Conservation (phyloP, 2,888 invertebrate species). For the Drosophila ezoana region DNA sequence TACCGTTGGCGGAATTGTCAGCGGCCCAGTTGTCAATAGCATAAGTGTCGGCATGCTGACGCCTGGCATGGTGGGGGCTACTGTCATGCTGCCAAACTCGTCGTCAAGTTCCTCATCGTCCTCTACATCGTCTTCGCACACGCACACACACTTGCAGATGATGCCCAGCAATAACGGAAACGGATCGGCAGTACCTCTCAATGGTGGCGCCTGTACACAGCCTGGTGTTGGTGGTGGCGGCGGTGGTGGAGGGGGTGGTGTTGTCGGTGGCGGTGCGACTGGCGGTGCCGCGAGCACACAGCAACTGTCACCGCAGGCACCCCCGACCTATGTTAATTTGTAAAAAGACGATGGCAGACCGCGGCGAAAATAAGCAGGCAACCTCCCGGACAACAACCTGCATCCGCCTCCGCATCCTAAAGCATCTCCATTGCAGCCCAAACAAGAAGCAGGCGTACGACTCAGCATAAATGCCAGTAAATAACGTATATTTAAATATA, state of each 20-base stretch:
- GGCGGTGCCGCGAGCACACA: slow-evolving; percentile 87
- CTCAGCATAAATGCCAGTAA: slow-evolving; percentile 36
- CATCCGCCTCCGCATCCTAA: slow-evolving; percentile 10
- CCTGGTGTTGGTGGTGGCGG: slow-evolving; percentile 2
- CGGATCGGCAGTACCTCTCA: slow-evolving; percentile 47
- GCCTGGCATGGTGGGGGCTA: slow-evolving; percentile 82
- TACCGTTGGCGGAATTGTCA: slow-evolving; percentile 48
- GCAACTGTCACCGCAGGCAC: slow-evolving; percentile 91
- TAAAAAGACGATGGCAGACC: slow-evolving; percentile 52
- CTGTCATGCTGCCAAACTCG: slow-evolving; percentile 83
- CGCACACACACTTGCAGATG: slow-evolving; percentile 82
- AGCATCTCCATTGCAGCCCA: slow-evolving; percentile 10
- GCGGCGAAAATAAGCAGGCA: slow-evolving; percentile 15
- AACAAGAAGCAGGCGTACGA: slow-evolving; percentile 11
- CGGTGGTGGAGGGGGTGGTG: slow-evolving; percentile 7
- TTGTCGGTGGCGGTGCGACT: slow-evolving; percentile 22
- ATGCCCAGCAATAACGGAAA: slow-evolving; percentile 64
- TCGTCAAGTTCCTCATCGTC: slow-evolving; percentile 84
- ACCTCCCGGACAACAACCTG: slow-evolving; percentile 16
- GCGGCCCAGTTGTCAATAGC: slow-evolving; percentile 54
- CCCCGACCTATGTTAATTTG: slow-evolving; percentile 97
- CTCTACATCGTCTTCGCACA: slow-evolving; percentile 81
- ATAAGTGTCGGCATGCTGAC: slow-evolving; percentile 75
- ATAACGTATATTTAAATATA: slow-evolving; percentile 21
- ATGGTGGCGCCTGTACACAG: slow-evolving; percentile 38